Evolutionary conservation across 2,888 invertebrate species (phyloP).

Genomic region (Ecdyonurus torrentis): DNA sequence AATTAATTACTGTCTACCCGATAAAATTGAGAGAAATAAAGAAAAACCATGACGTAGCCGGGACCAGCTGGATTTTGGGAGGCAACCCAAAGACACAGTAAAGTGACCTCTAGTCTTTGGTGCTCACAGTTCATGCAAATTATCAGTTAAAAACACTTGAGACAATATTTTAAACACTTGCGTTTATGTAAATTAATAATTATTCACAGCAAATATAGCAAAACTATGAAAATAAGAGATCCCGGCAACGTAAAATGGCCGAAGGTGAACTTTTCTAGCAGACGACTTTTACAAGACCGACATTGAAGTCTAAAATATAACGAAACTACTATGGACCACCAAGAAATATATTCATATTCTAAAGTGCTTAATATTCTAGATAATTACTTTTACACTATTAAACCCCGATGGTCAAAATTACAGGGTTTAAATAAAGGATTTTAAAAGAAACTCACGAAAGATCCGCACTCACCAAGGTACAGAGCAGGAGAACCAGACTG

Average conservation of each 20-base stretch:
- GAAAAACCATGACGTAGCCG: neutral
- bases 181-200: too few relatives aligned
- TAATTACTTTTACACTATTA: neutral
- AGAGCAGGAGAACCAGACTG: conserved; percentile 29
- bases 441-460: neutral
- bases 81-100: neutral
- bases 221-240: neutral
- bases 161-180: too few relatives aligned
- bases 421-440: neutral
- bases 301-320: neutral
- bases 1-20: too few relatives aligned
- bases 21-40: neutral
- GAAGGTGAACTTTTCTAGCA: neutral
- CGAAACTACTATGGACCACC: neutral
- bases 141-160: too few relatives aligned
- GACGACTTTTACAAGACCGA: neutral
- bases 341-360: neutral
- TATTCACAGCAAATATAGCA: too few relatives aligned
- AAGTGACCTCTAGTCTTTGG: neutral
- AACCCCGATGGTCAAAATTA: neutral
- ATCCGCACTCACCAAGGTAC: conserved; percentile 52
- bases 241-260: neutral
- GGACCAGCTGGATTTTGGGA: neutral
- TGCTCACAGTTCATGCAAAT: neutral
- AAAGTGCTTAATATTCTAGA: neutral